Conservation (phyloP, 1,140 invertebrate species). For the Nylanderia fulva region DNA sequence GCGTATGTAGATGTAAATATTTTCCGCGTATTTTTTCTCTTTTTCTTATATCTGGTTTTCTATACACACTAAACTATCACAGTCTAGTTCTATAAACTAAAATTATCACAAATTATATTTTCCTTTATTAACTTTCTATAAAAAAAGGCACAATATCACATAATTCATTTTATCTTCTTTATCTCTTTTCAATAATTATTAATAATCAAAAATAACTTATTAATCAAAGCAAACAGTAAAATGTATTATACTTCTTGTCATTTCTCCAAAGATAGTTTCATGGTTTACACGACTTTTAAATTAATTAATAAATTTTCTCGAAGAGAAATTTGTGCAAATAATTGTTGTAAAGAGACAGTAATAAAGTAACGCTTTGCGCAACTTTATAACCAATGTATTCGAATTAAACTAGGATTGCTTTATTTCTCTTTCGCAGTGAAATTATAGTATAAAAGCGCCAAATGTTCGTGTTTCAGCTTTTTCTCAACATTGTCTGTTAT, state of each 20-base stretch:
- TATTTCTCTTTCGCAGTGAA: not conserved
- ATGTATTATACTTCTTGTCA: not conserved
- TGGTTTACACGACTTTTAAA: not conserved
- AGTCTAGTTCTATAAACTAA: not conserved
- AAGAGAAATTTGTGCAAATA: conserved; percentile 2
- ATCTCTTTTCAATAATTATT: not conserved
- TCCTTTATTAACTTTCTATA: not conserved
- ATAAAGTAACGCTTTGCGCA: not conserved
- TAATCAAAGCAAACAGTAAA: not conserved
- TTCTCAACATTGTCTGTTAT: conserved; percentile 11
- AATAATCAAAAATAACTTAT: not conserved
- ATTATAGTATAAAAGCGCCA: not conserved
- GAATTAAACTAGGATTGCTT: conserved; percentile 14
- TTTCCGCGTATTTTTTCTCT: not conserved
- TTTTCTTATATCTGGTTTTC: not conserved
- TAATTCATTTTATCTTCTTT: not conserved
- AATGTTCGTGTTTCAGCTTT: not conserved
- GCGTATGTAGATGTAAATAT: not conserved
- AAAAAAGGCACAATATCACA: not conserved
- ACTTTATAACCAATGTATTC: conserved; percentile 17
- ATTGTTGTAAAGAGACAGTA: conserved; percentile 26
- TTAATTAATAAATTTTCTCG: conserved; percentile 36
- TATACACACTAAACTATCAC: not conserved
- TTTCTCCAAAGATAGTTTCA: not conserved
- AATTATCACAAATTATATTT: not conserved